Evolutionary conservation across 2,113 vertebrate genomes (phyloP).

Genomic region (Chloebia gouldiae): DNA sequence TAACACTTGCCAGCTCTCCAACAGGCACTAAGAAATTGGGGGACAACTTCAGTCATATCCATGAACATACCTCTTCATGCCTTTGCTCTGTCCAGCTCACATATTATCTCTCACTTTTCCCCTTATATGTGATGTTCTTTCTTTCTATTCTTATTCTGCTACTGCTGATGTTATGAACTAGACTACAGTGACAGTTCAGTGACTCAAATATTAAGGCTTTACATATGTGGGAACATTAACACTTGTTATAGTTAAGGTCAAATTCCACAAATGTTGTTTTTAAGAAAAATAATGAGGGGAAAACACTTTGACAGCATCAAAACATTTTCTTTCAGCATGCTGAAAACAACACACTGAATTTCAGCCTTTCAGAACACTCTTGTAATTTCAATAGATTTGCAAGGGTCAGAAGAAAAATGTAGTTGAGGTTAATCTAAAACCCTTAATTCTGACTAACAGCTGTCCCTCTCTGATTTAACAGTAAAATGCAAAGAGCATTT

Average conservation of each 20-base stretch:
- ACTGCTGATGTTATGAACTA: background rate
- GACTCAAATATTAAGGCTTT: background rate
- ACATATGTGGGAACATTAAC: background rate
- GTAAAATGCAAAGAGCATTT: background rate
- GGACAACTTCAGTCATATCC: background rate
- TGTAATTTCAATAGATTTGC: background rate
- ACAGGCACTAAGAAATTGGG: rapidly evolving
- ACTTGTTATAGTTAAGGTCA: background rate
- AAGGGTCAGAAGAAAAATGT: background rate
- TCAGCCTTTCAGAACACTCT: background rate
- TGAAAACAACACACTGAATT: background rate
- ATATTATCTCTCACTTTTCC: background rate
- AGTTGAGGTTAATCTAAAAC: background rate
- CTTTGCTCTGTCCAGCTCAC: background rate
- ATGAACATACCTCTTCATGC: background rate
- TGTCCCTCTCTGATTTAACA: background rate
- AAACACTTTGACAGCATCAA: background rate
- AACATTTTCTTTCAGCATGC: background rate
- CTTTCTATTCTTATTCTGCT: background rate
- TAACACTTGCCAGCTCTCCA: background rate
- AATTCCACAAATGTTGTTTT: background rate
- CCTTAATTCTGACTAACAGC: background rate
- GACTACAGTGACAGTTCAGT: background rate
- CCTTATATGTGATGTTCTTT: background rate
- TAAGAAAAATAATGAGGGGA: background rate